A percentile compares a stretch with the other conserved stretches of the same genome.
Evolutionary conservation across 23 tunicate species (phyloP).

Genomic region (Ascidia mentula): DNA sequence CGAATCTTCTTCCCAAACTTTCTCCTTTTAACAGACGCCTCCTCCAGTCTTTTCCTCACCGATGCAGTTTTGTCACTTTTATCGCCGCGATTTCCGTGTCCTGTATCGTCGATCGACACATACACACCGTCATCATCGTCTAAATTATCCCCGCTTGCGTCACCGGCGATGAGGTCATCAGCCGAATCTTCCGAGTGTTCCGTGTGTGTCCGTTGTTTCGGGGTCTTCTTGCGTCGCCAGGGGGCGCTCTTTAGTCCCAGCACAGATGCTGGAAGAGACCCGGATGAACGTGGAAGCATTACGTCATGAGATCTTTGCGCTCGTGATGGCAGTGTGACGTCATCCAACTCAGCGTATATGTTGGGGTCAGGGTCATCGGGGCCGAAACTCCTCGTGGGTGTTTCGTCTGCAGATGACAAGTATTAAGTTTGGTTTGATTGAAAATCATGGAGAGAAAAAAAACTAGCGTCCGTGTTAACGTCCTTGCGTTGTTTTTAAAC

Average conservation of each 20-base stretch:
- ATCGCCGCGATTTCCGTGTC: background rate
- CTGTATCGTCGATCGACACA: background rate
- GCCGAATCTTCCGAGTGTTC: background rate
- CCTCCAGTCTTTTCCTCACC: background rate
- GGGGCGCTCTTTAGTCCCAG: background rate
- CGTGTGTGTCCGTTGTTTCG: background rate
- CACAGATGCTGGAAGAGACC: constrained; percentile 31
- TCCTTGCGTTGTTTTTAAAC: too few species aligned
- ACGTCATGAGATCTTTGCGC: background rate
- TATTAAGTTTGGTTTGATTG: too few species aligned
- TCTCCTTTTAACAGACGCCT: too few species aligned
- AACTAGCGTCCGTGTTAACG: too few species aligned
- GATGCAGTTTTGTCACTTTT: background rate
- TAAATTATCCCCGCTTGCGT: background rate
- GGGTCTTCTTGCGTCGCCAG: background rate
- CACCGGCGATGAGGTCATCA: background rate
- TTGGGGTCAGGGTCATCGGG: constrained; percentile 21
- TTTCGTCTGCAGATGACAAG: too few species aligned
- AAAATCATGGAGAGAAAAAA: too few species aligned
- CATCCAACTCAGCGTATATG: background rate
- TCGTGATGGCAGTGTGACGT: background rate
- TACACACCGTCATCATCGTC: background rate
- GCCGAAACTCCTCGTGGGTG: too few species aligned
- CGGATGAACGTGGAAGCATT: constrained; percentile 37
- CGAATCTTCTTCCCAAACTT: background rate